Base-by-base conservation (phyloP, 2,797 vertebrate species). In the Rhinogobio ventralis region DNA sequence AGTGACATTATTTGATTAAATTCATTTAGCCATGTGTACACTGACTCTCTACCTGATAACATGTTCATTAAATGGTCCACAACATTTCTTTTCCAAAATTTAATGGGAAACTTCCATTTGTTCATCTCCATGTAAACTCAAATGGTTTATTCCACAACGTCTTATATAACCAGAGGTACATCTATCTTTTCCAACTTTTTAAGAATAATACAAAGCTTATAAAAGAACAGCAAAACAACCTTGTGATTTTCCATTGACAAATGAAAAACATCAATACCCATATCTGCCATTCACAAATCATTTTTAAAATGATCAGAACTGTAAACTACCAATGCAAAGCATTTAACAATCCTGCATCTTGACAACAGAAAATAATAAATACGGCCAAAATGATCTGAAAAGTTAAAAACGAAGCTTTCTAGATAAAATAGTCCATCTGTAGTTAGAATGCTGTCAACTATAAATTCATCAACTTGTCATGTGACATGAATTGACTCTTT, bases 11-110 rank as follows among this genome's bases (percentile, higher is more conserved):
- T 14, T 39, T 62, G 49, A 79, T 49, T 76, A 6, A 57, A 36
- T 39, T 64, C 0, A 79, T 79, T 49, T 60, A 62, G 14, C 55
- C 36, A 45, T 15, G 17, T 62, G 73, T 33, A 75, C 30, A n/a
- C 20, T 2, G 51, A 57, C 23, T 75, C 49, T 74, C 49, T 53
- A 10, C 51, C 28, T 53, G 20, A 69, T n/a, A 42, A 13, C 33
- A n/a, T n/a, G 39, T 53, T 53, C 33, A 55, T 76, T 39, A 15
- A 76, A 57, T 25, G 74, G 11, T 76, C 77, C 60, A 79, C 60
- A 79, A 33, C 25, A 66, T 77, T 76, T 23, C 0, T 5, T 71
- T 68, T 23, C 19, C 13, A 15, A 42, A 49, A 64, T 45, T 3
- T 20, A 46, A 46, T 64, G 36, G 2, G n/a, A 45, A 78, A 57